These are phyloP conservation scores for Tachysurus vachellii DNA, from an alignment of 2,113 vertebrate species.

Conservation along the genomic window DNA sequence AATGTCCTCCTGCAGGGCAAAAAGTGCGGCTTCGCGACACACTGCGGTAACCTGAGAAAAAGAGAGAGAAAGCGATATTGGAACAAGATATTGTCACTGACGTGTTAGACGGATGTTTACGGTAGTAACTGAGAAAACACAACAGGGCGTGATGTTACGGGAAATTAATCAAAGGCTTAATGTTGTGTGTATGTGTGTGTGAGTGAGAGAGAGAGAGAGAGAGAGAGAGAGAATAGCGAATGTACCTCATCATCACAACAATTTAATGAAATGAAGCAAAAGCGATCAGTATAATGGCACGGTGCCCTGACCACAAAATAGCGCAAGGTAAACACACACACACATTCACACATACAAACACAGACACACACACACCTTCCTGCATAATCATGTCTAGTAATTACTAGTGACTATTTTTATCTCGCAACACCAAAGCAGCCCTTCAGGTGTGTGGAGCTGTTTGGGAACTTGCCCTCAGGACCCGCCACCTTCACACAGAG, in stretches of 20 bases:
- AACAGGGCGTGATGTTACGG: background rate
- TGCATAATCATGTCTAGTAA: constrained; percentile 48
- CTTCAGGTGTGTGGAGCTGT: background rate
- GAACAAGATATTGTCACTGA: background rate
- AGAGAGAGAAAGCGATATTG: background rate
- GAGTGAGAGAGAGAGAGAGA: background rate
- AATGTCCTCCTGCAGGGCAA: constrained; percentile 92
- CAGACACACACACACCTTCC: background rate
- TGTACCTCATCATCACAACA: constrained; percentile 4
- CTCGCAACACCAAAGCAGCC: constrained; percentile 31
- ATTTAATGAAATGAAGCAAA: constrained; percentile 20
- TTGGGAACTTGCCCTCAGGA: constrained; percentile 31
- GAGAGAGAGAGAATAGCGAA: background rate
- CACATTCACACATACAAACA: constrained; percentile 1
- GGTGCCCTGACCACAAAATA: constrained; percentile 50
- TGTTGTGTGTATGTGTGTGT: background rate
- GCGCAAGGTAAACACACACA: constrained; percentile 27
- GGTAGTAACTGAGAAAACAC: background rate
- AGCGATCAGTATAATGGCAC: constrained; percentile 29
- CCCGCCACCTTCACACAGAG: background rate
- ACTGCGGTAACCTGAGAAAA: constrained; percentile 85
- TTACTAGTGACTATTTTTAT: constrained; percentile 52
- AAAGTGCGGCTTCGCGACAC: constrained; percentile 90
- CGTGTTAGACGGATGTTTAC: background rate
- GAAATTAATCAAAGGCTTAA: background rate